Evolutionary conservation across 2,797 vertebrate species (phyloP).

Genomic region (Phoxinus dragarum): DNA sequence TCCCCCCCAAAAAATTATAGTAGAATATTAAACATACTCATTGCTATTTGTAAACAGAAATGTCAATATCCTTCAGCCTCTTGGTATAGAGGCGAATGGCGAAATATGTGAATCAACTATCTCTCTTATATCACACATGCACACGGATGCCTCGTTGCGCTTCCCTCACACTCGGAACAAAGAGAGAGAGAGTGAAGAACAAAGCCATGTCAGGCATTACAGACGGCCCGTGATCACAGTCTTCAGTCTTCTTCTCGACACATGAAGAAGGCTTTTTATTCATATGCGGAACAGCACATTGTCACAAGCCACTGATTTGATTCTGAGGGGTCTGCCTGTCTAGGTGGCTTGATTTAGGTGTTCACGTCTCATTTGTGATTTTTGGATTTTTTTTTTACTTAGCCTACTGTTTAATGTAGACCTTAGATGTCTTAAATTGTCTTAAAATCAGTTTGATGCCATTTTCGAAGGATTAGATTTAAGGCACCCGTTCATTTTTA

Average conservation of each 20-base stretch:
- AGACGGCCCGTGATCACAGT: conserved; percentile 46
- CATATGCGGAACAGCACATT: background rate
- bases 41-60: background rate
- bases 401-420: background rate
- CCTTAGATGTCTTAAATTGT: background rate
- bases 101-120: background rate
- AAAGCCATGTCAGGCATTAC: conserved; percentile 45
- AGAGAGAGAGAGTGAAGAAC: conserved; percentile 37
- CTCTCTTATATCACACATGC: background rate
- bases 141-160: conserved; percentile 20
- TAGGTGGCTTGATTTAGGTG: background rate
- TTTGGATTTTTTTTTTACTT: background rate
- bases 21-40: background rate
- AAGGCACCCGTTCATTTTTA: background rate
- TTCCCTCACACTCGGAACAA: conserved; percentile 4
- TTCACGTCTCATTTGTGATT: background rate
- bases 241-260: conserved; percentile 35
- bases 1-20: background rate
- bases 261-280: background rate
- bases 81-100: background rate
- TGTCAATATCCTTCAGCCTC: conserved; percentile 10
- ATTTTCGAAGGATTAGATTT: background rate
- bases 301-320: background rate
- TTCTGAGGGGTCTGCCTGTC: background rate
- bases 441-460: background rate